A percentile compares a stretch with the other conserved stretches of the same genome.
Conservation (phyloP, 2,113 vertebrate species). For the Dryoscopus gambensis region DNA sequence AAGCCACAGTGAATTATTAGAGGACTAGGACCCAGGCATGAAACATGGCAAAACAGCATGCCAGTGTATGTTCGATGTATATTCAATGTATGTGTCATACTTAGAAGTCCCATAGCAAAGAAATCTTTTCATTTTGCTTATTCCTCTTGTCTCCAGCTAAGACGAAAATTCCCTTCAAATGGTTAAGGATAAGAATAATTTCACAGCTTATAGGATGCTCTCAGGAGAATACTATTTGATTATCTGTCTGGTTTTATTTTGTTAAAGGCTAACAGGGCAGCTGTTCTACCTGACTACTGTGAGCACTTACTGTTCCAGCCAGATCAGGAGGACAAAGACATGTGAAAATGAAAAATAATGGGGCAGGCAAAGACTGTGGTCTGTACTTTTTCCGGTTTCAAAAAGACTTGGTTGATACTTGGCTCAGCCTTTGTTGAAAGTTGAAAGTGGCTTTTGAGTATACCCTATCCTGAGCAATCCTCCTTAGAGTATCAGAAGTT, state of each 20-base stretch:
- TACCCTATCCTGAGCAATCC: neutral
- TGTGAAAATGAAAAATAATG: slow-evolving; percentile 55
- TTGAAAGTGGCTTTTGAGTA: slow-evolving; percentile 26
- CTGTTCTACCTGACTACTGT: neutral
- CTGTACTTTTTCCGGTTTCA: slow-evolving; percentile 27
- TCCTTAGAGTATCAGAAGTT: neutral
- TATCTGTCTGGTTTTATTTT: slow-evolving; percentile 15
- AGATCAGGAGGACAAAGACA: slow-evolving; percentile 49
- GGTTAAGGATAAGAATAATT: neutral
- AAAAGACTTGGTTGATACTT: neutral
- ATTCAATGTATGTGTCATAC: neutral
- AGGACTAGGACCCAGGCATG: neutral
- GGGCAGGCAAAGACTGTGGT: neutral
- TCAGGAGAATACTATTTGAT: neutral
- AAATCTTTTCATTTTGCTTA: neutral
- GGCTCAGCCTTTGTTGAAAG: slow-evolving; percentile 13
- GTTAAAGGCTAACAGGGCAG: slow-evolving; percentile 18
- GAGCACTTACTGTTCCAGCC: slow-evolving; percentile 42
- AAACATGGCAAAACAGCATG: neutral
- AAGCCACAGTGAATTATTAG: neutral
- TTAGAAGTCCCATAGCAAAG: neutral
- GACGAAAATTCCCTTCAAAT: neutral
- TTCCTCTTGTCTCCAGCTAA: neutral
- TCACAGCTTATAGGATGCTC: neutral
- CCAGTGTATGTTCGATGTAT: neutral